These are phyloP conservation scores for Mesitornis unicolor DNA, from an alignment of 2,113 vertebrate genomes.

Conservation along the genomic window DNA sequence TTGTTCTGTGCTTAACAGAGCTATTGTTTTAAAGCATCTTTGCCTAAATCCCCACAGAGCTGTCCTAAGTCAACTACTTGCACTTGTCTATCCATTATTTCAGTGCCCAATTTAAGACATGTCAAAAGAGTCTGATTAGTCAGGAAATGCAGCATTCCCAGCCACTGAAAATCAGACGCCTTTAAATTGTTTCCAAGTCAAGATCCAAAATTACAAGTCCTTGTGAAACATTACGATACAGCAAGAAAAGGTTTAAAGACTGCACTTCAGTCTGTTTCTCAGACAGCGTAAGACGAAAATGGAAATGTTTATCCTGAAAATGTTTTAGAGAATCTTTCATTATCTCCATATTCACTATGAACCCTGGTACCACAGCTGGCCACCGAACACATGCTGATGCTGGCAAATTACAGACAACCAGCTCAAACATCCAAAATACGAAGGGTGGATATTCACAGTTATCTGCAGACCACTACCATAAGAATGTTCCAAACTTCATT, in stretches of 20 bases:
- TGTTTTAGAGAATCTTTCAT: conserved; percentile 3
- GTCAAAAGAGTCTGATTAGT: conserved; percentile 42
- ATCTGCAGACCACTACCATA: neutral
- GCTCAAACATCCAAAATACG: neutral
- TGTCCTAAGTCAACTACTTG: neutral
- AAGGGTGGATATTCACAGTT: neutral
- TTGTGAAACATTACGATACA: conserved; percentile 20
- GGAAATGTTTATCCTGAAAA: conserved; percentile 48
- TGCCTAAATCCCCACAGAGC: neutral
- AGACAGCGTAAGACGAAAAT: conserved; percentile 10
- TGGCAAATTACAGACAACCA: neutral
- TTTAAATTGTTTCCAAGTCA: conserved; percentile 17
- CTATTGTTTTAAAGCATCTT: neutral
- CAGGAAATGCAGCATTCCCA: neutral
- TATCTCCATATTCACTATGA: neutral
- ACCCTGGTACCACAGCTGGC: conserved; percentile 26
- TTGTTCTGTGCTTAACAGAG: neutral
- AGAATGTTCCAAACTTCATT: neutral
- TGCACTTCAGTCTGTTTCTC: neutral
- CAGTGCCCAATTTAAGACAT: conserved; percentile 6
- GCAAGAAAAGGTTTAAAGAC: conserved; percentile 7
- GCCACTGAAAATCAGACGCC: neutral
- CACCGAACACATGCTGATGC: neutral
- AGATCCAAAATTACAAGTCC: conserved; percentile 25
- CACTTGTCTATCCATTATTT: neutral